A percentile compares a stretch with the other conserved stretches of the same genome.
Conservation (phyloP, 2,797 vertebrate species). For the Tragopan temminckii region DNA sequence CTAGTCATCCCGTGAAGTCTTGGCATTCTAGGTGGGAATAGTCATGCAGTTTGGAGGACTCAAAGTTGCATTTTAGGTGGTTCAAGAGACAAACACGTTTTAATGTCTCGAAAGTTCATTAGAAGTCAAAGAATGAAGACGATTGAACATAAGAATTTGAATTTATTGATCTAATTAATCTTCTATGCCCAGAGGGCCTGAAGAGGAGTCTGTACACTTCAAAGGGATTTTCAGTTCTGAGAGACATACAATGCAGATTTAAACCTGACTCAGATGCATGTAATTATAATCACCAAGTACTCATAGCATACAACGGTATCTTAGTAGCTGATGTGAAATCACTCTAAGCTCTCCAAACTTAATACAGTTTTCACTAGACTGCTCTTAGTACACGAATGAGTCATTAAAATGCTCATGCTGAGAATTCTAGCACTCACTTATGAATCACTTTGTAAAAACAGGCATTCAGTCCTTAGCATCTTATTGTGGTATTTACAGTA, state of each 20-base stretch:
- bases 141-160: neutral
- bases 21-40: neutral
- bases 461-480: neutral
- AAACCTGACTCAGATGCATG: neutral
- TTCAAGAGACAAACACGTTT: neutral
- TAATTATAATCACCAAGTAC: neutral
- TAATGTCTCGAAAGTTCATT: neutral
- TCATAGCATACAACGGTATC: neutral
- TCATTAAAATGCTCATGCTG: neutral
- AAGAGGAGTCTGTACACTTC: neutral
- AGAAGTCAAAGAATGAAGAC: neutral
- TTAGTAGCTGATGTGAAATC: neutral
- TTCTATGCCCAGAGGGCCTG: neutral
- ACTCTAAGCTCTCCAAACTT: neutral
- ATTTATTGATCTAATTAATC: neutral
- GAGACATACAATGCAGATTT: neutral
- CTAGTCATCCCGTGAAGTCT: neutral
- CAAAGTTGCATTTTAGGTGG: neutral
- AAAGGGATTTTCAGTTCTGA: fast-evolving
- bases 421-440: neutral
- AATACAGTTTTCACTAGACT: neutral
- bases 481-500: neutral
- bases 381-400: neutral
- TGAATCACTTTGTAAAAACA: neutral
- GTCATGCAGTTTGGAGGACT: neutral